Evolutionary conservation across 2,888 invertebrate species (phyloP).

Genomic region (Andricus quercusramuli): DNA sequence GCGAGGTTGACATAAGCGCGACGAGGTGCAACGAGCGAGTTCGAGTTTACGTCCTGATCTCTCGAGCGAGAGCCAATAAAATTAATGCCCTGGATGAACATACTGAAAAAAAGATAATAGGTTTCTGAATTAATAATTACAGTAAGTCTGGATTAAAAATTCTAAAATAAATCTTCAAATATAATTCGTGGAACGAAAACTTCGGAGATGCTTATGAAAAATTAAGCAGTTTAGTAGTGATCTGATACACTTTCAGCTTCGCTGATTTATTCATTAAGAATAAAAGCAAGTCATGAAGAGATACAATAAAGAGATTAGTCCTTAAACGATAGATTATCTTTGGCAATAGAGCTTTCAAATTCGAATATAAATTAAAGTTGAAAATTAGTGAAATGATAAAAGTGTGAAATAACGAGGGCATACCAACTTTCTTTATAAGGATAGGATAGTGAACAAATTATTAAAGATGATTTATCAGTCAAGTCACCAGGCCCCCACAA

Average conservation of each 20-base stretch:
- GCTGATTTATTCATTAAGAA: neutral
- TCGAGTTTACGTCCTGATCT: constrained; percentile 19
- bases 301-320: neutral
- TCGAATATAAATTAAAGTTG: neutral
- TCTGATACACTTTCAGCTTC: neutral
- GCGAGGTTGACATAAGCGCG: constrained; percentile 43
- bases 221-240: no score
- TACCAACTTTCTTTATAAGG: neutral
- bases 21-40: constrained; percentile 34
- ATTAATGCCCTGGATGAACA: constrained; percentile 19
- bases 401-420: no score
- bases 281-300: neutral
- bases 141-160: no score
- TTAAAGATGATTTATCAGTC: constrained; percentile 68
- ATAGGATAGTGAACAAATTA: neutral
- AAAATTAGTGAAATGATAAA: neutral
- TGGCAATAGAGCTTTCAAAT: neutral
- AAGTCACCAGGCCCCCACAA: constrained; percentile 72
- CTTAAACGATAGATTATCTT: neutral
- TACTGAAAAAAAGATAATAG: neutral
- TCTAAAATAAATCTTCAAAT: neutral
- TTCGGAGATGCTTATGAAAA: no score
- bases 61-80: constrained; percentile 7
- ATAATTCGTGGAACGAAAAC: neutral
- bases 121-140: neutral